Evolutionary conservation across 2,797 vertebrate genomes (phyloP).

Genomic region (Tamandua tetradactyla): DNA sequence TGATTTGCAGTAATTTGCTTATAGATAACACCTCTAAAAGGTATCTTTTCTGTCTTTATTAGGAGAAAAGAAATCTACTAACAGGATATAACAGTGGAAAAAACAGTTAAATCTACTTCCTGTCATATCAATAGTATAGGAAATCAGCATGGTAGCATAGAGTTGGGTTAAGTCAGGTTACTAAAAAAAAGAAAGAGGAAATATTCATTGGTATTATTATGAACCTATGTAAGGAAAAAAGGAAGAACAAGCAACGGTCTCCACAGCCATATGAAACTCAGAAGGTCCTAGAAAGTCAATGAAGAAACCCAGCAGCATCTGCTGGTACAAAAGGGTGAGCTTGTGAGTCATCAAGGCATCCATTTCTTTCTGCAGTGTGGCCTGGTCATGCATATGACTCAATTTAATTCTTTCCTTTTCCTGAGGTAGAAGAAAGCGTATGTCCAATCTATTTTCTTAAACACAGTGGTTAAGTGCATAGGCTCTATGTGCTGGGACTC

Average conservation of each 20-base stretch:
- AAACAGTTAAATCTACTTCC: background rate
- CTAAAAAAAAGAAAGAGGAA: background rate
- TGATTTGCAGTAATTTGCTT: background rate
- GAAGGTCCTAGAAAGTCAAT: background rate
- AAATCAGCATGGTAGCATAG: background rate
- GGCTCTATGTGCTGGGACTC: too few species aligned
- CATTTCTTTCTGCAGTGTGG: background rate
- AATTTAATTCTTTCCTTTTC: background rate
- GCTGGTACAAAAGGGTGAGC: background rate
- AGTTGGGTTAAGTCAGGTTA: background rate
- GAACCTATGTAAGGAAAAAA: background rate
- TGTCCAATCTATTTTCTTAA: background rate
- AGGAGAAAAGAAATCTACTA: background rate
- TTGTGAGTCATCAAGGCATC: background rate
- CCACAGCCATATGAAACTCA: background rate
- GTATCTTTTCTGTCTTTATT: background rate
- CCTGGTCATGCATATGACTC: background rate
- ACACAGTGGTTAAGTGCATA: background rate
- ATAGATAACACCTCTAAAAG: background rate
- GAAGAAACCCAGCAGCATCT: background rate
- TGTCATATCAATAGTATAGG: fast-evolving
- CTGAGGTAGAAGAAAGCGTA: too few species aligned
- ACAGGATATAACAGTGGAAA: background rate
- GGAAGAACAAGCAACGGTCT: background rate
- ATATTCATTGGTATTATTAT: background rate